Conservation (phyloP, 2,797 vertebrate species). For the Crocodylus rhombifer region DNA sequence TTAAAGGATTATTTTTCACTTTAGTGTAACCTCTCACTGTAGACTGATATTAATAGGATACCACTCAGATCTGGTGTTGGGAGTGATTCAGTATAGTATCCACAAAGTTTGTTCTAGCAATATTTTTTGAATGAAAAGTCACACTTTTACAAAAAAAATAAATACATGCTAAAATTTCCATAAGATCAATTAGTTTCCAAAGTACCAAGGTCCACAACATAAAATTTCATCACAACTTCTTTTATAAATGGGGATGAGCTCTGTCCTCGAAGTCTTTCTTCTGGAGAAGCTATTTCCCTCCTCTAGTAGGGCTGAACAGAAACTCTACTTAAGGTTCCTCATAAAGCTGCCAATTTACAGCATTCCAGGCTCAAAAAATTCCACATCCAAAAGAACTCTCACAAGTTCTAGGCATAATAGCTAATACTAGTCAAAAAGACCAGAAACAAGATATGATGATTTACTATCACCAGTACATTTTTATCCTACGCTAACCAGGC, state of each 20-base stretch:
- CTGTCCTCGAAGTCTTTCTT: not conserved
- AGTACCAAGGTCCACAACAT: not conserved
- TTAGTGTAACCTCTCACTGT: not conserved
- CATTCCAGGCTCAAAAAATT: not conserved
- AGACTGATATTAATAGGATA: not conserved
- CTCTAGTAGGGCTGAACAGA: not conserved
- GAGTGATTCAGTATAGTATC: not conserved
- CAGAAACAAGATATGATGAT: not conserved
- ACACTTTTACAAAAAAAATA: too few relatives aligned
- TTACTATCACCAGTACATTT: too few relatives aligned
- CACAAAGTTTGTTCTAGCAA: not conserved
- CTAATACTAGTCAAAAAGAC: not conserved
- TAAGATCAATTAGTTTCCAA: not conserved
- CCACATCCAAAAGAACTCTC: not conserved
- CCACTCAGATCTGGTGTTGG: not conserved
- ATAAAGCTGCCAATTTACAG: not conserved
- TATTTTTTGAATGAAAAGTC: not conserved
- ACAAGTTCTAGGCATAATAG: not conserved
- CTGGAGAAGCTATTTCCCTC: not conserved
- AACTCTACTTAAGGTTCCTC: not conserved
- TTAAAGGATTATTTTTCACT: not conserved
- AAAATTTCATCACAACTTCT: not conserved
- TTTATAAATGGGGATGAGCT: not conserved
- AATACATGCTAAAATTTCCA: not conserved
- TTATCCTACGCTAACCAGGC: too few relatives aligned